Conservation (phyloP, 2,888 invertebrate species). For the Cerastoderma edule region DNA sequence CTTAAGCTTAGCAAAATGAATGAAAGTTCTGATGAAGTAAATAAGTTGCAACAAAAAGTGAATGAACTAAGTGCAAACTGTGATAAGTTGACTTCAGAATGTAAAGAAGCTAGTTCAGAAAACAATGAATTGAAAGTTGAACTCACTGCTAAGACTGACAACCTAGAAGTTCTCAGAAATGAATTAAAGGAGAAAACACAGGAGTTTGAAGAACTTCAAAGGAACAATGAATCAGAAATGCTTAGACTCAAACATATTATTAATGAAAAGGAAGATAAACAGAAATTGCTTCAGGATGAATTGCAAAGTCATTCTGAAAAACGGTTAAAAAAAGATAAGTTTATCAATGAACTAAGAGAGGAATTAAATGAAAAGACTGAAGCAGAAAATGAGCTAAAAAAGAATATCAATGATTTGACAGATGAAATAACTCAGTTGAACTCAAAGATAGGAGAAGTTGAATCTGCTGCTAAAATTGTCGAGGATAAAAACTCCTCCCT, state of each 20-base stretch:
- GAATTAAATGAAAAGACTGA: slow-evolving; percentile 30
- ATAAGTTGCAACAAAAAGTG: slow-evolving; percentile 20
- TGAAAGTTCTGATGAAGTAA: slow-evolving; percentile 26
- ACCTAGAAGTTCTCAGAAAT: background rate
- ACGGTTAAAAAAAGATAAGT: background rate
- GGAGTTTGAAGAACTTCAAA: slow-evolving; percentile 25
- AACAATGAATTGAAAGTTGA: slow-evolving; percentile 21
- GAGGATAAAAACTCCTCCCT: slow-evolving; percentile 19
- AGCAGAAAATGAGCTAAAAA: slow-evolving; percentile 28
- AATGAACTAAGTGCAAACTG: slow-evolving; percentile 23
- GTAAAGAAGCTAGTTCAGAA: background rate
- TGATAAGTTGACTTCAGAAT: background rate
- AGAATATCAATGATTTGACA: slow-evolving; percentile 14
- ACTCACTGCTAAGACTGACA: background rate
- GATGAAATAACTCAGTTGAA: slow-evolving; percentile 20
- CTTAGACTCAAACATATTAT: slow-evolving; percentile 24
- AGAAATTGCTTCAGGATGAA: slow-evolving; percentile 81
- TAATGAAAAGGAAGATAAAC: slow-evolving; percentile 42
- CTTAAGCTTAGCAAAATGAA: slow-evolving; percentile 26
- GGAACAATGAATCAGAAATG: slow-evolving; percentile 28
- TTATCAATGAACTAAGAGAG: slow-evolving; percentile 5
- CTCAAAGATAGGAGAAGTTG: slow-evolving; percentile 23
- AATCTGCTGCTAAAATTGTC: slow-evolving; percentile 7
- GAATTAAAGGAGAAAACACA: slow-evolving; percentile 14
- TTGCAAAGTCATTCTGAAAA: slow-evolving; percentile 83